Percentiles rank a stretch among this genome's conserved stretches.
Evolutionary conservation across 1,140 invertebrate species (phyloP).

Genomic region (Ooceraea biroi): DNA sequence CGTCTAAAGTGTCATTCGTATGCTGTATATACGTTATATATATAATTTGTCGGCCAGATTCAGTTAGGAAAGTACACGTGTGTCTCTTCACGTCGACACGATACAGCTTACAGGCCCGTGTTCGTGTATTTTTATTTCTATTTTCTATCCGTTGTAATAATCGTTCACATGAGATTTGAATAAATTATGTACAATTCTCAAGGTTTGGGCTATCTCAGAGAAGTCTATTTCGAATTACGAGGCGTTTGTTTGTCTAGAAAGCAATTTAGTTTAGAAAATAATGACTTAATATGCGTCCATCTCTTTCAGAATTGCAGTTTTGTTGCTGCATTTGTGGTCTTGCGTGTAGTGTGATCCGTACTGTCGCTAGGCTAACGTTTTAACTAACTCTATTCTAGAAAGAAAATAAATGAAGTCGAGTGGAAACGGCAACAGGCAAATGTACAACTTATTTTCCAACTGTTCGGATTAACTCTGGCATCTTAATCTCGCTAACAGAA

Average conservation of each 20-base stretch:
- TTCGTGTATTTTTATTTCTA: background rate
- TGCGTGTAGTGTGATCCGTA: slow-evolving; percentile 73
- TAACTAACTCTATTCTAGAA: slow-evolving; percentile 74
- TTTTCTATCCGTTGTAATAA: background rate
- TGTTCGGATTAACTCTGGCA: slow-evolving; percentile 38
- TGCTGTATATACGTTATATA: slow-evolving; percentile 59
- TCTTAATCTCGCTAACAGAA: background rate
- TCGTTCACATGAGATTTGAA: background rate
- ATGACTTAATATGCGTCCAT: background rate
- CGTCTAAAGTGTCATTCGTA: slow-evolving; percentile 82
- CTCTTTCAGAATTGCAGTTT: background rate
- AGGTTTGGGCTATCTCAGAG: background rate
- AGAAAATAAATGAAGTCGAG: slow-evolving; percentile 53
- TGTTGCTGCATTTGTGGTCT: slow-evolving; percentile 50
- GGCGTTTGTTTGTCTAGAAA: background rate
- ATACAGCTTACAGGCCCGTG: background rate
- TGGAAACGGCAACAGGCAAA: slow-evolving; percentile 71
- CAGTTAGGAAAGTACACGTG: slow-evolving; percentile 33
- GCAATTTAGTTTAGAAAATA: background rate
- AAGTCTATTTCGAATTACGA: background rate
- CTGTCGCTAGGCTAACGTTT: slow-evolving; percentile 75
- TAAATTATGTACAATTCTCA: background rate
- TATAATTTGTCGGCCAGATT: slow-evolving; percentile 52
- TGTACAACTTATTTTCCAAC: slow-evolving; percentile 27
- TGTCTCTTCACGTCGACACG: too few species aligned